Evolutionary conservation across 2,888 invertebrate genomes (phyloP).

Genomic region (Abscondita cerata): DNA sequence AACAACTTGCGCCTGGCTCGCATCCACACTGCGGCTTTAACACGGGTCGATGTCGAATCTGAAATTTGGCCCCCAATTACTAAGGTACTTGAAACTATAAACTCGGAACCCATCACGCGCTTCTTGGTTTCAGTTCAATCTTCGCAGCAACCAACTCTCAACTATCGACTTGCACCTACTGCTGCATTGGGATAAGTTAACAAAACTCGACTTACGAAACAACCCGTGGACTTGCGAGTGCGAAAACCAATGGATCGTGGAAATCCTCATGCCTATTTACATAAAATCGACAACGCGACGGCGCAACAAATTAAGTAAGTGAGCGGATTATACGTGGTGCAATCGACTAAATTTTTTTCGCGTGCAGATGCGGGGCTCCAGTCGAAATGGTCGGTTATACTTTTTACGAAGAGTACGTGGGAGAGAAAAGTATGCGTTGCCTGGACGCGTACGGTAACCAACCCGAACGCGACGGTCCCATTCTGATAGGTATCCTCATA

Average conservation of each 20-base stretch:
- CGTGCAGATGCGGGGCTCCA: conserved; percentile 71
- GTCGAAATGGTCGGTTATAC: conserved; percentile 67
- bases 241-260: conserved; percentile 78
- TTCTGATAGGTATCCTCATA: conserved; percentile 73
- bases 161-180: conserved; percentile 70
- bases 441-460: conserved; percentile 68
- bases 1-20: conserved; percentile 68
- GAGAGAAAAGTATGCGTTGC: conserved; percentile 69
- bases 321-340: too few species aligned
- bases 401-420: conserved; percentile 65
- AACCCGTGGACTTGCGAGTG: conserved; percentile 85
- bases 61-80: conserved; percentile 71
- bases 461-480: conserved; percentile 72
- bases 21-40: conserved; percentile 70
- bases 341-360: too few species aligned
- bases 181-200: conserved; percentile 74
- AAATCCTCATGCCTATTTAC: conserved; percentile 66
- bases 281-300: conserved; percentile 56
- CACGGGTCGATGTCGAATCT: conserved; percentile 57
- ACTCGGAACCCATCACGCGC: neutral
- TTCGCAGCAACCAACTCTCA: conserved; percentile 75
- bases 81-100: conserved; percentile 56
- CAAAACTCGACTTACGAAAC: conserved; percentile 69
- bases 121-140: conserved; percentile 65
- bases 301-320: conserved; percentile 44